Evolutionary conservation across 1,140 invertebrate species (phyloP).

Genomic region (Latrodectus geometricus): DNA sequence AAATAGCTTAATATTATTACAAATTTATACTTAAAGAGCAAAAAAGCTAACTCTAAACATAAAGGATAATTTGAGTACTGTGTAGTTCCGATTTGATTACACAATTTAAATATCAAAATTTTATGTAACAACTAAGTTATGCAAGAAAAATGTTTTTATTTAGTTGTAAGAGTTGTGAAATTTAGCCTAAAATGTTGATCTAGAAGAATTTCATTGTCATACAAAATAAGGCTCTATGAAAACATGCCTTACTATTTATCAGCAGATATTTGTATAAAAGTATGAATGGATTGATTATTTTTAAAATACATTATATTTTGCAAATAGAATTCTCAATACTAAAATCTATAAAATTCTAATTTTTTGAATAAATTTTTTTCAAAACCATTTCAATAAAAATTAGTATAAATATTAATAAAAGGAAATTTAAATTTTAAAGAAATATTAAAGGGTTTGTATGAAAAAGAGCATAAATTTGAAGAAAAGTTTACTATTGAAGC

Average conservation of each 20-base stretch:
- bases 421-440: too few relatives aligned
- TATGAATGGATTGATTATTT: neutral
- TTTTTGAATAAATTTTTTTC: neutral
- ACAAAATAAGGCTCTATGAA: slow-evolving; percentile 10
- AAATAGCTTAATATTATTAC: neutral
- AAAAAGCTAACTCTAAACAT: neutral
- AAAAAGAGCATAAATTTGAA: too few relatives aligned
- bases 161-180: neutral
- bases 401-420: neutral
- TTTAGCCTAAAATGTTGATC: neutral
- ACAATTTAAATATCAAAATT: neutral
- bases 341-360: neutral
- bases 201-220: neutral
- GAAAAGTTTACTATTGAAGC: too few relatives aligned
- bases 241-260: neutral
- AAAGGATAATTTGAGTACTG: neutral
- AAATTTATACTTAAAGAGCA: neutral
- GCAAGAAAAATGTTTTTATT: neutral
- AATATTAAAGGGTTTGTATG: too few relatives aligned
- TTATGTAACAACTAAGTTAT: neutral
- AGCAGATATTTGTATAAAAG: slow-evolving; percentile 4
- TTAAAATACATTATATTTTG: neutral
- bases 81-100: neutral
- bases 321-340: neutral
- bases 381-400: neutral